Percentiles rank a stretch among this genome's conserved stretches.
Evolutionary conservation across 2,888 invertebrate species (phyloP).

Genomic region (Lasius platythorax): DNA sequence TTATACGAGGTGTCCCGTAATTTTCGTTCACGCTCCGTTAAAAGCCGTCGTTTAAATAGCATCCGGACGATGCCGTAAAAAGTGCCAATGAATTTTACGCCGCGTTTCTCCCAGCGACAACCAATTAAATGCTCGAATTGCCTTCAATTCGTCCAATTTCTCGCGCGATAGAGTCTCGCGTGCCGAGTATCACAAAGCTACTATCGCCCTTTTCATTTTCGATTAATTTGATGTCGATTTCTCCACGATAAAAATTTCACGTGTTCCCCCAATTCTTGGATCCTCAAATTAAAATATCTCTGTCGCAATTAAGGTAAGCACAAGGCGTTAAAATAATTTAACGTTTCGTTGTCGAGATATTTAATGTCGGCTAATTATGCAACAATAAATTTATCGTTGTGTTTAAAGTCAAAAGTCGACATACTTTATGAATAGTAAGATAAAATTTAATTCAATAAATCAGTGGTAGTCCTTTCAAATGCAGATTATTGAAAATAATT

Average conservation of each 20-base stretch:
- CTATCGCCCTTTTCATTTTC: neutral
- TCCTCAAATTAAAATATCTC: neutral
- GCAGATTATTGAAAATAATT: no score
- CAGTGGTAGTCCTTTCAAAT: no score
- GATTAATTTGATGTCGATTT: conserved; percentile 4
- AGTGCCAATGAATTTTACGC: conserved; percentile 59
- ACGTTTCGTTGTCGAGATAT: neutral
- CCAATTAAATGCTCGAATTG: conserved; percentile 67
- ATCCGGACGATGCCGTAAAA: conserved; percentile 50
- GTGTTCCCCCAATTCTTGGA: neutral
- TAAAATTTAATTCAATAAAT: no score
- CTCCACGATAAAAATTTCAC: neutral
- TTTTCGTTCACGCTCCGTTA: conserved; percentile 49
- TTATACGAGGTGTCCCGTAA: conserved; percentile 62
- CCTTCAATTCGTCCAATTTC: conserved; percentile 65
- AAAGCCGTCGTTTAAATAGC: conserved; percentile 59
- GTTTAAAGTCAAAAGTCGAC: no score
- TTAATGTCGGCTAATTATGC: neutral
- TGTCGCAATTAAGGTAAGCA: conserved; percentile 43
- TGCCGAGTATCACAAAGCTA: conserved; percentile 39
- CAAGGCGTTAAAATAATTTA: conserved; percentile 5
- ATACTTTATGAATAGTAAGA: no score
- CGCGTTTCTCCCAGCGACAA: conserved; percentile 42
- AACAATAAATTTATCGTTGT: no score
- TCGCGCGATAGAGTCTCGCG: conserved; percentile 57